phyloP scores from a whole-genome alignment of 2,797 vertebrate genomes.

The Acanthopagrus latus region DNA sequence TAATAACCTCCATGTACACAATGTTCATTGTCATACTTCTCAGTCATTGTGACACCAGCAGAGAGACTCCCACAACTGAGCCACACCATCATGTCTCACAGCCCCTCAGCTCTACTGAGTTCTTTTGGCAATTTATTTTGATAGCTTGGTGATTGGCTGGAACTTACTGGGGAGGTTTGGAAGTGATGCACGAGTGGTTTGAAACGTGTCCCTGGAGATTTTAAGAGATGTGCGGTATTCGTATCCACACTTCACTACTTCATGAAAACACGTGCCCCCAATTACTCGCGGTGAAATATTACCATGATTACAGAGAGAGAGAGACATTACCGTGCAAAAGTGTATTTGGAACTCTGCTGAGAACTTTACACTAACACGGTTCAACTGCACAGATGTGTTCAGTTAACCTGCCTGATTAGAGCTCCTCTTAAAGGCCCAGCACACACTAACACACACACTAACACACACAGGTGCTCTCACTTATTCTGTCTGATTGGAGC shows the following conservation, averaged over 20 bases:
- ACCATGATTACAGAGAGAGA: not conserved
- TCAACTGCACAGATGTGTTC: not conserved
- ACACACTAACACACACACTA: not conserved
- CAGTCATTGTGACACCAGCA: not conserved
- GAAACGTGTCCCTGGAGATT: not conserved
- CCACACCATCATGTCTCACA: not conserved
- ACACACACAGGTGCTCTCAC: not conserved
- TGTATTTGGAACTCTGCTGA: not conserved
- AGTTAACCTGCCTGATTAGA: constrained; percentile 1
- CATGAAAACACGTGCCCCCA: not conserved
- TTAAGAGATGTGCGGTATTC: not conserved
- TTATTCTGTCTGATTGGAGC: constrained; percentile 15
- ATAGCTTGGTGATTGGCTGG: not conserved
- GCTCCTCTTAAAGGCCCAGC: not conserved
- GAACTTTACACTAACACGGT: not conserved
- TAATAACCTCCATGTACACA: not conserved
- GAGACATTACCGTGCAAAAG: not conserved
- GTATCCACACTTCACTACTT: not conserved
- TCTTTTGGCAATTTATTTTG: not conserved
- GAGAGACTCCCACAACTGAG: not conserved
- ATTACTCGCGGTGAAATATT: too few relatives aligned
- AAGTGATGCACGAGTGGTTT: constrained; percentile 1
- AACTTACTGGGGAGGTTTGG: not conserved
- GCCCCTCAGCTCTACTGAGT: not conserved
- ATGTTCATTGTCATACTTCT: constrained; percentile 20